These are phyloP conservation scores for Opisthograptis luteolata DNA, from an alignment of 2,888 invertebrate species.

Conservation along the genomic window DNA sequence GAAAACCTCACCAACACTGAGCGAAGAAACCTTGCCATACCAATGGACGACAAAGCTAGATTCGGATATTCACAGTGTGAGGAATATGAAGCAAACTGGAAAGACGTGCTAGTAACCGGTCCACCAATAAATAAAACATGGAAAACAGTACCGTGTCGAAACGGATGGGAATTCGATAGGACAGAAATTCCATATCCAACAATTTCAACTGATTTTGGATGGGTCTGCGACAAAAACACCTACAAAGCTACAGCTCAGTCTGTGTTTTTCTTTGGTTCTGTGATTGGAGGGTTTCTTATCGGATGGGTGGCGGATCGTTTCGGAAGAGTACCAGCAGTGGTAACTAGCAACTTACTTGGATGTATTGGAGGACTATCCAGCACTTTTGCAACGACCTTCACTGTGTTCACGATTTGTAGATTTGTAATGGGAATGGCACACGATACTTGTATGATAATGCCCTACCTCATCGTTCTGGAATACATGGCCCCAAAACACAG, in stretches of 20 bases:
- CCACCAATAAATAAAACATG: slow-evolving; percentile 47
- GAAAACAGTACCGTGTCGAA: slow-evolving; percentile 52
- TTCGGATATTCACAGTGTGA: slow-evolving; percentile 59
- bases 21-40: slow-evolving; percentile 44
- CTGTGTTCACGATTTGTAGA: slow-evolving; percentile 53
- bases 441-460: slow-evolving; percentile 62
- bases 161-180: slow-evolving; percentile 66
- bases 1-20: slow-evolving; percentile 42
- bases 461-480: slow-evolving; percentile 59
- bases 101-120: slow-evolving; percentile 46
- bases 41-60: slow-evolving; percentile 38
- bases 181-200: slow-evolving; percentile 65
- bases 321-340: slow-evolving; percentile 59
- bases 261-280: slow-evolving; percentile 60
- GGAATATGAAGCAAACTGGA: slow-evolving; percentile 59
- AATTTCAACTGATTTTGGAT: slow-evolving; percentile 59
- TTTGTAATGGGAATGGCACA: slow-evolving; percentile 64
- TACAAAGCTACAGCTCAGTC: slow-evolving; percentile 65
- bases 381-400: slow-evolving; percentile 51
- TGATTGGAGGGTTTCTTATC: slow-evolving; percentile 58
- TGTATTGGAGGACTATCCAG: slow-evolving; percentile 55
- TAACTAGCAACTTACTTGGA: slow-evolving; percentile 53
- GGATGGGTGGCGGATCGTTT: slow-evolving; percentile 64
- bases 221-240: slow-evolving; percentile 64
- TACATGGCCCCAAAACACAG: slow-evolving; percentile 63